These are phyloP conservation scores for Phycodurus eques DNA, from an alignment of 2,113 vertebrate genomes.

Conservation along the genomic window DNA sequence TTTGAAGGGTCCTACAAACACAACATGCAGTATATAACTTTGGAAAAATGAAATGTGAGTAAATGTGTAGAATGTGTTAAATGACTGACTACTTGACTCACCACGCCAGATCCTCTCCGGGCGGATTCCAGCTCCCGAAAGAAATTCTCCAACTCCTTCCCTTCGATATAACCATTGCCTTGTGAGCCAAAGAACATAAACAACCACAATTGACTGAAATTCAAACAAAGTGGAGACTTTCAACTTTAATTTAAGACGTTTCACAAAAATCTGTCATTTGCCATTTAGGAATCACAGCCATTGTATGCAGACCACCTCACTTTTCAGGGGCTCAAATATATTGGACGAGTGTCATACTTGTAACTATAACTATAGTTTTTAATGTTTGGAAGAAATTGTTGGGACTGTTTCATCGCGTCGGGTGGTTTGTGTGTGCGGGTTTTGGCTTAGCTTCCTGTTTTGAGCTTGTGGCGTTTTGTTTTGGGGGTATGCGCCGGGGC, in stretches of 20 bases:
- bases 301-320: too few relatives aligned
- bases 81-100: conserved; percentile 67
- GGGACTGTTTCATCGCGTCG: too few relatives aligned
- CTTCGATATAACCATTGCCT: conserved; percentile 98
- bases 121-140: conserved; percentile 90
- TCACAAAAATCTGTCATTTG: background rate
- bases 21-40: background rate
- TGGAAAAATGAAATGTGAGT: background rate
- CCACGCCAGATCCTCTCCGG: conserved; percentile 89
- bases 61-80: background rate
- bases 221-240: background rate
- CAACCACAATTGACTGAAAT: conserved; percentile 3
- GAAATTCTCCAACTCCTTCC: conserved; percentile 97
- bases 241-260: background rate
- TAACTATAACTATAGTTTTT: too few relatives aligned
- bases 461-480: too few relatives aligned
- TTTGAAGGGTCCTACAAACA: conserved; percentile 80
- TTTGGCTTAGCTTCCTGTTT: too few relatives aligned
- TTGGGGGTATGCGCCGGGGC: too few relatives aligned
- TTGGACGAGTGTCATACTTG: too few relatives aligned
- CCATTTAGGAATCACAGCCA: background rate
- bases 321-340: too few relatives aligned
- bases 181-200: conserved; percentile 21
- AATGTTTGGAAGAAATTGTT: too few relatives aligned
- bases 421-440: too few relatives aligned